Evolutionary conservation across 2,113 vertebrate species (phyloP).

Genomic region (Stercorarius parasiticus): DNA sequence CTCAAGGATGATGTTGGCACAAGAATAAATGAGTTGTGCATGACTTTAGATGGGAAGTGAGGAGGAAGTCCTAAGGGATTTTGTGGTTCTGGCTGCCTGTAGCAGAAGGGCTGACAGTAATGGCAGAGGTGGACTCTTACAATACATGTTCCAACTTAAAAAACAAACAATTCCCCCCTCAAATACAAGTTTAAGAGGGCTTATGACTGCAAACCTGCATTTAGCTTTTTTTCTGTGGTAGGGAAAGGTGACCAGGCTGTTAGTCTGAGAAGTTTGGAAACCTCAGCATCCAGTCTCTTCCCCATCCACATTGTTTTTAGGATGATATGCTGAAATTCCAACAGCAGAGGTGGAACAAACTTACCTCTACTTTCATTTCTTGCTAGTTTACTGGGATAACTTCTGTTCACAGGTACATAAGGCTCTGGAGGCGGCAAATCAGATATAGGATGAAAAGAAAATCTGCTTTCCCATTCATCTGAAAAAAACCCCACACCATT

Average conservation of each 20-base stretch:
- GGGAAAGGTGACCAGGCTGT: neutral
- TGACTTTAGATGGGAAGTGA: neutral
- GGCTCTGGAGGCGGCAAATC: slow-evolving; percentile 95
- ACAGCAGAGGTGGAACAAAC: slow-evolving; percentile 25
- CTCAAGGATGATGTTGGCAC: neutral
- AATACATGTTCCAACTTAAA: neutral
- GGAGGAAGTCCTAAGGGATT: neutral
- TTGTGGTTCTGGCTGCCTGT: neutral
- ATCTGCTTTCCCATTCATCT: slow-evolving; percentile 97
- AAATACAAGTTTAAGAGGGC: neutral
- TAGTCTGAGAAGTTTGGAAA: neutral
- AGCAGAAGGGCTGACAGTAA: neutral
- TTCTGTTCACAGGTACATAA: slow-evolving; percentile 85
- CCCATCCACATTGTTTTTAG: neutral
- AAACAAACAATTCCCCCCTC: neutral
- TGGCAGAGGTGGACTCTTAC: neutral
- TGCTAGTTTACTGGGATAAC: slow-evolving; percentile 90
- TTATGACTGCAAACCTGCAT: neutral
- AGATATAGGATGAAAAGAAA: slow-evolving; percentile 91
- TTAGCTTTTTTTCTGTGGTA: neutral
- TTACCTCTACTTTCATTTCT: slow-evolving; percentile 89
- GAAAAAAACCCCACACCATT: slow-evolving; percentile 20
- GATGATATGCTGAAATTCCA: neutral
- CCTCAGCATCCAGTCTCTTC: neutral
- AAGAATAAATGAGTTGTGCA: neutral